Conservation (phyloP, 2,113 vertebrate genomes). For the Phainopepla nitens region DNA sequence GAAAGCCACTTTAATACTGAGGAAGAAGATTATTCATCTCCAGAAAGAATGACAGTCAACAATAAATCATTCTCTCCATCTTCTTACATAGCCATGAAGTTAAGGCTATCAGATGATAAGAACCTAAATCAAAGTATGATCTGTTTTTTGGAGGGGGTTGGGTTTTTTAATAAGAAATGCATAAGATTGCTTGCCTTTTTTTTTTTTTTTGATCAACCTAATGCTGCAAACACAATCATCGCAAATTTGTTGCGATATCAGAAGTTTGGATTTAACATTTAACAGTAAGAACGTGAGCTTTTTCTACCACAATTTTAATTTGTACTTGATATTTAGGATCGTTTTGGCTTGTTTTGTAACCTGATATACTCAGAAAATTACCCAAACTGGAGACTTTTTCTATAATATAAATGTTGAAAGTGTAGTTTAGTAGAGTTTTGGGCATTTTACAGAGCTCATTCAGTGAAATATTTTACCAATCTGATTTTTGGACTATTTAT, state of each 20-base stretch:
- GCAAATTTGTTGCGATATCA: not conserved
- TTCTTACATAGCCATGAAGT: slow-evolving; percentile 63
- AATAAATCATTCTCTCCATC: slow-evolving; percentile 71
- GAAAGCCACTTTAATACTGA: slow-evolving; percentile 74
- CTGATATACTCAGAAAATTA: not conserved
- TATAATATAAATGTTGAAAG: not conserved
- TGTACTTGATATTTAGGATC: not conserved
- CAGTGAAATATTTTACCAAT: not conserved
- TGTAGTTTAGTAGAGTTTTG: not conserved
- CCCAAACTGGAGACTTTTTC: not conserved
- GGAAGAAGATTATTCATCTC: slow-evolving; percentile 71
- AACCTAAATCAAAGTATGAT: slow-evolving; percentile 68
- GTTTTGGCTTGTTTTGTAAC: not conserved
- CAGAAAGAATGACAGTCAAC: slow-evolving; percentile 70
- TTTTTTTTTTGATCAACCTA: not conserved
- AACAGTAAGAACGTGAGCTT: not conserved
- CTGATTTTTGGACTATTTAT: not conserved
- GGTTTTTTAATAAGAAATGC: slow-evolving; percentile 2
- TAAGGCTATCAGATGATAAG: slow-evolving; percentile 64
- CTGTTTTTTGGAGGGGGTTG: not conserved
- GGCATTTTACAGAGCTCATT: not conserved
- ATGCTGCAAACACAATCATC: not conserved
- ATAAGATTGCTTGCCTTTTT: not conserved
- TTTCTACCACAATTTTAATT: not conserved
- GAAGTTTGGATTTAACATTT: not conserved